These are phyloP conservation scores for Acanthosepion pharaonis DNA, from an alignment of 2,888 invertebrate species.

Conservation along the genomic window DNA sequence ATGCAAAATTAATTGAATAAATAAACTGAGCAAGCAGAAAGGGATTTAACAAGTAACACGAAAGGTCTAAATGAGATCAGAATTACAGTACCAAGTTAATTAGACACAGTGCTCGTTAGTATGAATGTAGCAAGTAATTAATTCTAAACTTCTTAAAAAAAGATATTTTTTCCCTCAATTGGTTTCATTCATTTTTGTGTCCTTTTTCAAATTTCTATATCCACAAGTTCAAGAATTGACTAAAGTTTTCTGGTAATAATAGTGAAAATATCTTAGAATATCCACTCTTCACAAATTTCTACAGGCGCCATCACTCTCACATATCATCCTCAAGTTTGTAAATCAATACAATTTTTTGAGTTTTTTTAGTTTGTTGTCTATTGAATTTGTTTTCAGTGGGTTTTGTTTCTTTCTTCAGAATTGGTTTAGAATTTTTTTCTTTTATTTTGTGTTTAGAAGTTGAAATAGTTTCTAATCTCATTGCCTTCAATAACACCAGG, in stretches of 20 bases:
- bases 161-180: background rate
- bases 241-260: background rate
- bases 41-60: background rate
- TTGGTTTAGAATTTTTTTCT: background rate
- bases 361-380: background rate
- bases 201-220: background rate
- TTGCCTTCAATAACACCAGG: slow-evolving; percentile 33
- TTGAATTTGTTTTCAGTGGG: background rate
- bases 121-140: background rate
- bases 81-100: background rate
- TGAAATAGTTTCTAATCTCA: slow-evolving; percentile 5
- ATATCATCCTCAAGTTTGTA: background rate
- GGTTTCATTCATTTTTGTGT: background rate
- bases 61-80: background rate
- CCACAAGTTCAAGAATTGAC: background rate
- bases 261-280: slow-evolving; percentile 33
- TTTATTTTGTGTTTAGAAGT: background rate
- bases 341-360: background rate
- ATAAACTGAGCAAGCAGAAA: background rate
- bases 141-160: background rate
- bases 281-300: background rate
- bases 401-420: background rate
- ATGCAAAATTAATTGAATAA: slow-evolving; percentile 2
- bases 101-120: background rate
- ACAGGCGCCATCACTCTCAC: background rate